Base-by-base conservation (phyloP, 2,797 vertebrate species). In the Lithobates pipiens region DNA sequence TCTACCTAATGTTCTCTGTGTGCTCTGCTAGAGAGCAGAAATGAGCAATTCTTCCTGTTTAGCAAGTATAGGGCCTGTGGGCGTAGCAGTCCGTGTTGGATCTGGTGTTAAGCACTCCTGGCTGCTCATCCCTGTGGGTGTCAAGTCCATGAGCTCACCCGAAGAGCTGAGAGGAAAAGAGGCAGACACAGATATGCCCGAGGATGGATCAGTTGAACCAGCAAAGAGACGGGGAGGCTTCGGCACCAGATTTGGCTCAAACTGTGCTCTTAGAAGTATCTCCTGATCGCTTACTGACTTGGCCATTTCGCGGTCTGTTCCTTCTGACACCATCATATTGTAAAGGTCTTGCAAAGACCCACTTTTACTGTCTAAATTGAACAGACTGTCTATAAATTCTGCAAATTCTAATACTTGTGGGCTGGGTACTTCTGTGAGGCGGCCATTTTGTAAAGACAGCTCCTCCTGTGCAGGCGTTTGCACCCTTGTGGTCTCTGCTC, bases 381-480 rank as follows among this genome's bases (percentile, higher is more conserved):
- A 99, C 74, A 99, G 95, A 89, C 97, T 98, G 95, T 99, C 98
- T 70, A 99, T 96, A 92, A 99, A 99, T 91, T 99, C 98, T 0
- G 98, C 98, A 0, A 99, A 99, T 92, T 99, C 98, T 92, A 99
- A 91, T 85, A 99, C 98, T 32, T 97, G 97, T 44, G 97, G 97
- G 86, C 98, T 99, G 89, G 95, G 95, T 0, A 93, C 94, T 0
- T 95, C 95, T 4, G 91, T 88, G 78, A 95, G 92, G 13, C 93
- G 93, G 5, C 95, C 94, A 0, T 95, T 94, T 54, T 94, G 93
- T 81, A 95, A 90, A 0, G 89, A 34, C 34, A 92, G 85, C 88
- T 95, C 94, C 10, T 91, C 92, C 0, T 74, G 86, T 0, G 92
- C 85, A 25, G 89, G 79, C 0, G 76, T 79, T 70, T 92, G 91